Conservation (phyloP, 2,797 vertebrate species). For the Chaetodon trifasciatus region DNA sequence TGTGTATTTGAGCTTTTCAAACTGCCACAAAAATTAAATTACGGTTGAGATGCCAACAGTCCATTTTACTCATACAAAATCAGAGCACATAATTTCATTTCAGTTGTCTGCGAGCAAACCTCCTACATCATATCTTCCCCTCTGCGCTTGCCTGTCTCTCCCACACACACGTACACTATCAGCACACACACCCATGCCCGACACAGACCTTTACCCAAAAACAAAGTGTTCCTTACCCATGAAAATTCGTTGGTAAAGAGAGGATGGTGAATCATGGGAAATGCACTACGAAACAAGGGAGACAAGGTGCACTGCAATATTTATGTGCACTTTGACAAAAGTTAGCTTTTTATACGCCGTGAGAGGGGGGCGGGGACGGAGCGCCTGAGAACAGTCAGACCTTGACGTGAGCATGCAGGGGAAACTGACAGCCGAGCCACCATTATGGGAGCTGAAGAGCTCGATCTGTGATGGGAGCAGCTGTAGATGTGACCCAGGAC, state of each 20-base stretch:
- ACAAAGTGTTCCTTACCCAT: slow-evolving; percentile 50
- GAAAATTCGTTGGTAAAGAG: slow-evolving; percentile 46
- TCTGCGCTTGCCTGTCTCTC: slow-evolving; percentile 20
- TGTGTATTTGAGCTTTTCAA: neutral
- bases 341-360: slow-evolving; percentile 67
- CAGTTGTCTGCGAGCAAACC: slow-evolving; percentile 34
- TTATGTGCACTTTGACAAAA: slow-evolving; percentile 77
- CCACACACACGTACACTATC: neutral
- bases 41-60: slow-evolving; percentile 18
- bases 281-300: slow-evolving; percentile 68
- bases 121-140: slow-evolving; percentile 30
- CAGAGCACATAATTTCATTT: slow-evolving; percentile 38
- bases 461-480: slow-evolving; percentile 42
- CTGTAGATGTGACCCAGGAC: slow-evolving; percentile 53
- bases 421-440: slow-evolving; percentile 38
- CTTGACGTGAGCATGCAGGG: slow-evolving; percentile 35
- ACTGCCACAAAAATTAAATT: neutral
- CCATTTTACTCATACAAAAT: slow-evolving; percentile 34
- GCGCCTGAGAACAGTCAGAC: slow-evolving; percentile 45
- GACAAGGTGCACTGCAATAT: slow-evolving; percentile 76
- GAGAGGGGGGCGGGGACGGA: slow-evolving; percentile 36
- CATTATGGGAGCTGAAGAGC: slow-evolving; percentile 49
- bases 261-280: slow-evolving; percentile 66
- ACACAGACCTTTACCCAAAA: slow-evolving; percentile 57
- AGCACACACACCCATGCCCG: slow-evolving; percentile 4